Percentiles rank a stretch among this genome's conserved stretches.
phyloP scores from a whole-genome alignment of 1,140 invertebrate genomes.

The Heliconius hewitsoni region DNA sequence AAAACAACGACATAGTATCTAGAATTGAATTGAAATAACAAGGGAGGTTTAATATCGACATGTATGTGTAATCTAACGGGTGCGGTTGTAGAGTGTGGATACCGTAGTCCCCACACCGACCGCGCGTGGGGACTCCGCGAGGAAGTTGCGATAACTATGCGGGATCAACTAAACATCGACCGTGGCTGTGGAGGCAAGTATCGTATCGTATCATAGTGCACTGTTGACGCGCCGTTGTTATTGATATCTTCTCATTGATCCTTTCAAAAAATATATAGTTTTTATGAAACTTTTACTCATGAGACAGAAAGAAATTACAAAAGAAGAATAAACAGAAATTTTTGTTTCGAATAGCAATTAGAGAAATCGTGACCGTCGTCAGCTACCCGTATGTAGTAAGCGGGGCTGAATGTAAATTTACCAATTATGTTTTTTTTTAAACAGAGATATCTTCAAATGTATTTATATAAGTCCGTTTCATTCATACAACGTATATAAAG shows the following conservation, averaged over 20 bases:
- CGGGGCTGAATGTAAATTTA: too few species aligned
- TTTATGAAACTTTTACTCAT: too few species aligned
- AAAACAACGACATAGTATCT: too few species aligned
- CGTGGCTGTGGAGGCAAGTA: slow-evolving; percentile 57
- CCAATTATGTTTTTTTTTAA: neutral
- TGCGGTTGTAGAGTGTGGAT: slow-evolving; percentile 60
- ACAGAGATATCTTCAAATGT: too few species aligned
- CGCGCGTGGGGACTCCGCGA: slow-evolving; percentile 61
- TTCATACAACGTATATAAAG: neutral
- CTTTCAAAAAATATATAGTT: neutral
- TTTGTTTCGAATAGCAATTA: too few species aligned
- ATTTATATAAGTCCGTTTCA: neutral
- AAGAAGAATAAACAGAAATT: too few species aligned
- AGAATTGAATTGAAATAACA: neutral
- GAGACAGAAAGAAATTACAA: too few species aligned
- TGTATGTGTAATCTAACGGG: slow-evolving; percentile 41
- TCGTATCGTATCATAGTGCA: neutral
- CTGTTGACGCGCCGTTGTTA: neutral
- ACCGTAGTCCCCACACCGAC: slow-evolving; percentile 61
- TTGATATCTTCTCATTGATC: neutral
- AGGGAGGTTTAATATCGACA: neutral
- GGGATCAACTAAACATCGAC: slow-evolving; percentile 45
- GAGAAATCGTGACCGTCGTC: too few species aligned
- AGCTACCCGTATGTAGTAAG: too few species aligned
- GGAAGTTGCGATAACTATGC: slow-evolving; percentile 67